These are phyloP conservation scores for Lophotis ruficrista DNA, from an alignment of 2,113 vertebrate species.

Conservation along the genomic window DNA sequence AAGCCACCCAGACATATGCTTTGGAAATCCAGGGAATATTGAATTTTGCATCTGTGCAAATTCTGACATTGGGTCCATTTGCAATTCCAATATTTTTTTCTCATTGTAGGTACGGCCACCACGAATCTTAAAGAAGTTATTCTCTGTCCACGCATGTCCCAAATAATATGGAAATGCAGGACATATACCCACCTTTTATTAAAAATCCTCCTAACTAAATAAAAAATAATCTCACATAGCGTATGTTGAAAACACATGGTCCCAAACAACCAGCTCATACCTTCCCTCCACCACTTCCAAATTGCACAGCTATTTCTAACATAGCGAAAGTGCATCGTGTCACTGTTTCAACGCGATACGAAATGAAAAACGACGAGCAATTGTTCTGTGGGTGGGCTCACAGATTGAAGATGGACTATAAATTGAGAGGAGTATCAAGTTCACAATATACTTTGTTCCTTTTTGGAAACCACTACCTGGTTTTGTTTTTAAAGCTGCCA, in stretches of 20 bases:
- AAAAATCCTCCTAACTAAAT: neutral
- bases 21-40: accelerated
- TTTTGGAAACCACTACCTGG: slow-evolving; percentile 19
- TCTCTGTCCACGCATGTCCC: neutral
- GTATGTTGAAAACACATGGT: neutral
- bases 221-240: neutral
- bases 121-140: neutral
- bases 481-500: slow-evolving; percentile 59
- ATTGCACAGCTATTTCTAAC: neutral
- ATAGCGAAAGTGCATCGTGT: neutral
- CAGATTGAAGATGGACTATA: neutral
- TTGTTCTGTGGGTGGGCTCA: neutral
- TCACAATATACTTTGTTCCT: neutral
- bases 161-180: neutral
- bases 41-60: neutral
- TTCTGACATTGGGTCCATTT: neutral
- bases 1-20: neutral
- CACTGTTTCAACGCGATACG: neutral
- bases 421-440: slow-evolving; percentile 14
- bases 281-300: neutral
- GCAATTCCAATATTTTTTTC: neutral
- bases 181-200: neutral
- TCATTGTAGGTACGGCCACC: neutral
- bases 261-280: neutral
- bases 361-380: neutral